Percentiles rank a stretch among this genome's conserved stretches.
Evolutionary conservation across 2,113 vertebrate genomes (phyloP).

Genomic region (Pogona vitticeps): DNA sequence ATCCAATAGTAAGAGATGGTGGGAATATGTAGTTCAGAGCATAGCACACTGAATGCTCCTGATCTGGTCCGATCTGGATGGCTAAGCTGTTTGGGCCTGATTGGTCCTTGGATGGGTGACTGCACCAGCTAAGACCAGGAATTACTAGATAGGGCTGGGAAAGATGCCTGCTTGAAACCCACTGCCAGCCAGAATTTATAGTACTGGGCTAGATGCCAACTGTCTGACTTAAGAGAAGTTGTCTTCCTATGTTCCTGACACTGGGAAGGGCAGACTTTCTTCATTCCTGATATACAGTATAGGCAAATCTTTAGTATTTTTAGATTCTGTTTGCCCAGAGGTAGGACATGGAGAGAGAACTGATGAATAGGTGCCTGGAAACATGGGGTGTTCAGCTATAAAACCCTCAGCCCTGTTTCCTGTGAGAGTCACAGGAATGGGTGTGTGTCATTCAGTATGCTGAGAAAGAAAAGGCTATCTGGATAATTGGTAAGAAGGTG

Average conservation of each 20-base stretch:
- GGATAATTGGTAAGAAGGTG: neutral
- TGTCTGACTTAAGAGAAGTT: neutral
- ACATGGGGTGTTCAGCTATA: neutral
- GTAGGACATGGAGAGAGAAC: neutral
- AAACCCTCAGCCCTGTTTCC: neutral
- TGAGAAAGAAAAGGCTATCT: neutral
- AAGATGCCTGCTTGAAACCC: too few relatives aligned
- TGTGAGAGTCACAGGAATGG: neutral
- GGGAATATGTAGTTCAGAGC: too few relatives aligned
- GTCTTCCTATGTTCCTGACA: neutral
- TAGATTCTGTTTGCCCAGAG: neutral
- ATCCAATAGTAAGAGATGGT: too few relatives aligned
- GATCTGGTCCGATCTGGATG: too few relatives aligned
- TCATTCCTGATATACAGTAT: neutral
- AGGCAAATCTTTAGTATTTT: neutral
- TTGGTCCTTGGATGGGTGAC: too few relatives aligned
- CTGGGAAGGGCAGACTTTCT: neutral
- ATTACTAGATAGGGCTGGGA: too few relatives aligned
- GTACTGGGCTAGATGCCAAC: neutral
- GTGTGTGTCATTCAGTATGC: slow-evolving; percentile 11
- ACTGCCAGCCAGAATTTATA: too few relatives aligned
- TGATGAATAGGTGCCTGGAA: neutral
- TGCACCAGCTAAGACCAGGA: too few relatives aligned
- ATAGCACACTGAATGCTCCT: too few relatives aligned
- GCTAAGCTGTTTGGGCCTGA: too few relatives aligned